Evolutionary conservation across 1,140 invertebrate species (phyloP).

Genomic region (Drosophila nikananu): DNA sequence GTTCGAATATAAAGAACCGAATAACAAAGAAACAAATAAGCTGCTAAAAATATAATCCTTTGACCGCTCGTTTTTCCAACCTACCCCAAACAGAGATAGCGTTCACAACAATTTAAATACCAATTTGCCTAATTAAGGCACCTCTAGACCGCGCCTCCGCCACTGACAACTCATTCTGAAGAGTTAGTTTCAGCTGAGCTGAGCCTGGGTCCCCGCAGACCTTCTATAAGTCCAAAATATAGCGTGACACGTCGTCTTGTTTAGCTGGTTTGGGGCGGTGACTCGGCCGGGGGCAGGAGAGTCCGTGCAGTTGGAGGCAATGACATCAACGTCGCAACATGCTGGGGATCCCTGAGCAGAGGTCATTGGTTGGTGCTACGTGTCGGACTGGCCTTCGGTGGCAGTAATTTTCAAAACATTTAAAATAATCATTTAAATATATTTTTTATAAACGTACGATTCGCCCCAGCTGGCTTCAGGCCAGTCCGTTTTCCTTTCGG

Average conservation of each 20-base stretch:
- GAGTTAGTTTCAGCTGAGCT: conserved; percentile 18
- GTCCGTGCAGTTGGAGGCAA: conserved; percentile 46
- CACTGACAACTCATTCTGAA: conserved; percentile 64
- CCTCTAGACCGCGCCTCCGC: conserved; percentile 61
- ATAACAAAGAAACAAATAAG: conserved; percentile 55
- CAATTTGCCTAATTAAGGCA: conserved; percentile 79
- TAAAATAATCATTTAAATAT: conserved; percentile 44
- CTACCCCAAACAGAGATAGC: conserved; percentile 56
- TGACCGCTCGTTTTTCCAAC: conserved; percentile 38
- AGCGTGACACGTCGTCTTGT: conserved; percentile 61
- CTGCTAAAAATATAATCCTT: conserved; percentile 51
- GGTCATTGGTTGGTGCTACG: conserved; percentile 51
- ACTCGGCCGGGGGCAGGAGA: not conserved
- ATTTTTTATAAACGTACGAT: conserved; percentile 20
- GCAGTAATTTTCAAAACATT: conserved; percentile 17
- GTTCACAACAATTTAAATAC: conserved; percentile 73
- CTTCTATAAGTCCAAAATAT: conserved; percentile 64
- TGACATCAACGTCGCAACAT: conserved; percentile 69
- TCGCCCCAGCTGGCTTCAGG: conserved; percentile 17
- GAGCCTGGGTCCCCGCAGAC: conserved; percentile 25
- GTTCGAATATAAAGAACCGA: conserved; percentile 33
- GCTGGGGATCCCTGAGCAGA: conserved; percentile 59
- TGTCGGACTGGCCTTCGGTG: conserved; percentile 10
- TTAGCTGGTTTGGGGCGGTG: conserved; percentile 4
- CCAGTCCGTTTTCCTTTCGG: conserved; percentile 15